Conservation (phyloP, 1,140 invertebrate species). For the Drosophila albomicans region DNA sequence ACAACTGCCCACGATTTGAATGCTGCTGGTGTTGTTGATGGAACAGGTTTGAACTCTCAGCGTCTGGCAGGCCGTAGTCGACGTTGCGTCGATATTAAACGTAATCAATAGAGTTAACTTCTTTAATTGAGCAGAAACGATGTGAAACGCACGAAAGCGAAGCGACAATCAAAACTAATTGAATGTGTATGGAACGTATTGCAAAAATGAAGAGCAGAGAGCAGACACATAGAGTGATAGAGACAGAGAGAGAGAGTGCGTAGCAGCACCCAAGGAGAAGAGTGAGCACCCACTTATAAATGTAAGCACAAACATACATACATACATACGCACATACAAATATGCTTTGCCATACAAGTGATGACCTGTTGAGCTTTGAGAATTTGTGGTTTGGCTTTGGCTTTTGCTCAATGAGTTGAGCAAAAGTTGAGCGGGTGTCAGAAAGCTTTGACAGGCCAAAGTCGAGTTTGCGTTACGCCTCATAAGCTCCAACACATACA, state of each 20-base stretch:
- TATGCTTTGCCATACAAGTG: background rate
- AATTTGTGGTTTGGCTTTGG: slow-evolving; percentile 7
- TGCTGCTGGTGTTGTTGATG: slow-evolving; percentile 42
- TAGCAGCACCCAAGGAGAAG: background rate
- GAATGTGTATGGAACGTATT: slow-evolving; percentile 45
- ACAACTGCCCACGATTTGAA: slow-evolving; percentile 54
- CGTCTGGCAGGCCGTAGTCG: slow-evolving; percentile 10
- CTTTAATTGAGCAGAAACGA: slow-evolving; percentile 74
- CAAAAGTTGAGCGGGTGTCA: slow-evolving; percentile 23
- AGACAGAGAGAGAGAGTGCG: background rate
- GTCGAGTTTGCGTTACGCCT: slow-evolving; percentile 36
- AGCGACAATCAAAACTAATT: slow-evolving; percentile 81
- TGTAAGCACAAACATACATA: slow-evolving; percentile 27
- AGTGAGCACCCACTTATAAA: slow-evolving; percentile 29
- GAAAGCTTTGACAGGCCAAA: slow-evolving; percentile 24
- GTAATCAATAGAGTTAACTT: slow-evolving; percentile 79
- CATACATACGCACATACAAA: background rate
- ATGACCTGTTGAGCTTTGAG: slow-evolving; percentile 47
- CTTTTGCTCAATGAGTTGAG: slow-evolving; percentile 9
- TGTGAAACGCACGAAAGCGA: slow-evolving; percentile 63
- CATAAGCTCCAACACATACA: slow-evolving; percentile 34
- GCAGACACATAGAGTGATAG: background rate
- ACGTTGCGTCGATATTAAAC: slow-evolving; percentile 70
- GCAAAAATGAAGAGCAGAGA: slow-evolving; percentile 31
- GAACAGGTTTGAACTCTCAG: slow-evolving; percentile 73